Evolutionary conservation across 2,113 vertebrate genomes (phyloP).

Genomic region (Pyrgilauda ruficollis): DNA sequence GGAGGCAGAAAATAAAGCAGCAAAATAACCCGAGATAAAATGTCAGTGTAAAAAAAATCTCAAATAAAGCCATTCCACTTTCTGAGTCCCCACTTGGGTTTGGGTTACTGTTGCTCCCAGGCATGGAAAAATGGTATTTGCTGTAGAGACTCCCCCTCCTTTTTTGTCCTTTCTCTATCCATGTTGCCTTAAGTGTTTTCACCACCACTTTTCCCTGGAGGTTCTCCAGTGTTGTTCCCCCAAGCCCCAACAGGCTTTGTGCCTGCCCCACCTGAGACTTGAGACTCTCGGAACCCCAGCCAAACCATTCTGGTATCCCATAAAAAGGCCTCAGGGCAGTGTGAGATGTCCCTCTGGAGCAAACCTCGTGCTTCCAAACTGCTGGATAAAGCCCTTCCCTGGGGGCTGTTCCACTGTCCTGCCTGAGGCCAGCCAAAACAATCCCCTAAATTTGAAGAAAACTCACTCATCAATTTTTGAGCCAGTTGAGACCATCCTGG

Average conservation of each 20-base stretch:
- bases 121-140: not conserved
- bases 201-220: not conserved
- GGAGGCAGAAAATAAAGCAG: not conserved
- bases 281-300: not conserved
- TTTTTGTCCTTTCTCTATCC: not conserved
- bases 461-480: not conserved
- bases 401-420: not conserved
- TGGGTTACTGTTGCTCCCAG: not conserved
- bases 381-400: not conserved
- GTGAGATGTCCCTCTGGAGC: not conserved
- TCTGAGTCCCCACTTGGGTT: not conserved
- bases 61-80: not conserved
- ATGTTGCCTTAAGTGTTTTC: not conserved
- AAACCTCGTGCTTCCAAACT: not conserved
- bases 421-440: not conserved
- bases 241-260: not conserved
- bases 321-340: not conserved
- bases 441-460: fast-evolving
- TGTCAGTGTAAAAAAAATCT: not conserved
- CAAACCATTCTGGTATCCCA: not conserved
- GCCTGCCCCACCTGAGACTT: not conserved
- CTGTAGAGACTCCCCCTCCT: not conserved
- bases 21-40: not conserved
- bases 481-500: not conserved
- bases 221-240: not conserved